phyloP scores from a whole-genome alignment of 2,113 vertebrate species.

The Dicerorhinus sumatrensis region DNA sequence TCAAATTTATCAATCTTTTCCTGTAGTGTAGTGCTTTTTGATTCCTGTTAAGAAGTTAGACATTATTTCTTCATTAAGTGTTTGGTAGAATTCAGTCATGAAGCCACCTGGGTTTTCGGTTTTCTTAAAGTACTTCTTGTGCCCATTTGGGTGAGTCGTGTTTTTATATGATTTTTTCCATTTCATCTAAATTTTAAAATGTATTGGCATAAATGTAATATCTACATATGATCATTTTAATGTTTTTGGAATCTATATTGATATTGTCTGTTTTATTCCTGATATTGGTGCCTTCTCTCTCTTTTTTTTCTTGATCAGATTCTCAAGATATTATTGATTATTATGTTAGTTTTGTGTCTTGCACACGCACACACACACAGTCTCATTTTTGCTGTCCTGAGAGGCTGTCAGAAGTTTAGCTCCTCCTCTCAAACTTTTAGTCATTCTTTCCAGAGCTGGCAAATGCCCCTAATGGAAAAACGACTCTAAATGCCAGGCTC shows the following conservation, averaged over 20 bases:
- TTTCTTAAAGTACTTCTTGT: background rate
- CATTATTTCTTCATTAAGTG: background rate
- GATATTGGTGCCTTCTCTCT: background rate
- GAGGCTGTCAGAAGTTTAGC: background rate
- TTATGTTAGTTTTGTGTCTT: background rate
- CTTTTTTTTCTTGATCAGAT: background rate
- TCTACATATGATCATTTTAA: background rate
- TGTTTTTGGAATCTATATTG: background rate
- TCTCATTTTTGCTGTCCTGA: background rate
- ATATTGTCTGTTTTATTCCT: background rate
- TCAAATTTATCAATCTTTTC: conserved; percentile 23
- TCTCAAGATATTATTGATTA: background rate
- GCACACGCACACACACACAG: background rate
- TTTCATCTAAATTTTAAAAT: conserved; percentile 16
- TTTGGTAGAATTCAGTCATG: background rate
- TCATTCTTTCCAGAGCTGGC: background rate
- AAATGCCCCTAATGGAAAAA: background rate
- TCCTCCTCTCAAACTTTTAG: background rate
- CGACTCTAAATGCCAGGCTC: background rate
- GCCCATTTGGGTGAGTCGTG: background rate
- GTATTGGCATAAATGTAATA: background rate
- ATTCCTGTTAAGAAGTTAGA: background rate
- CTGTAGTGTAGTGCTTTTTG: background rate
- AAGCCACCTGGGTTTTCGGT: background rate
- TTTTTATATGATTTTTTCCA: background rate